Evolutionary conservation across 2,888 invertebrate species (phyloP).

Genomic region (Drosophila prolongata): DNA sequence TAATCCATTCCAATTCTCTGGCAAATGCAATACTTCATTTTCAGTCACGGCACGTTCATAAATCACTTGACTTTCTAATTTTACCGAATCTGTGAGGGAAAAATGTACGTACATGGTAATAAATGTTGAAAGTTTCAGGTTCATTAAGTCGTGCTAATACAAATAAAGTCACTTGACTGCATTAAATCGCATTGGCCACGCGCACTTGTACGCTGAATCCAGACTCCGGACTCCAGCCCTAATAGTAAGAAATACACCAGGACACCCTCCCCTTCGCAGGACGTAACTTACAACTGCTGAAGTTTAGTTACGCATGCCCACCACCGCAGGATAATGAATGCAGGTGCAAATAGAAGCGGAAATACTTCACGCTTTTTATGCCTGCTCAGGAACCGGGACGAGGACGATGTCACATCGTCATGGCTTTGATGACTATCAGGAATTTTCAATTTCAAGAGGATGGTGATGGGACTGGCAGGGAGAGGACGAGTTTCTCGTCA

Average conservation of each 20-base stretch:
- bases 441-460: slow-evolving; percentile 73
- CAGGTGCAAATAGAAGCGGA: slow-evolving; percentile 78
- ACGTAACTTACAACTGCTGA: slow-evolving; percentile 66
- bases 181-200: slow-evolving; percentile 82
- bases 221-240: slow-evolving; percentile 14
- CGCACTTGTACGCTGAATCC: slow-evolving; percentile 77
- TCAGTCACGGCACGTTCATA: slow-evolving; percentile 64
- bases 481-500: slow-evolving; percentile 29
- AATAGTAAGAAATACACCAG: not conserved
- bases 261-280: slow-evolving; percentile 25
- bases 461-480: slow-evolving; percentile 3
- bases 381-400: slow-evolving; percentile 35
- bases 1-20: not conserved
- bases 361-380: slow-evolving; percentile 77
- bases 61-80: slow-evolving; percentile 77
- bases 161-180: slow-evolving; percentile 81
- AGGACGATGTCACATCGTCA: slow-evolving; percentile 42
- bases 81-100: slow-evolving; percentile 28
- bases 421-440: slow-evolving; percentile 68
- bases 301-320: slow-evolving; percentile 77
- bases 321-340: slow-evolving; percentile 70
- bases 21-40: slow-evolving; percentile 32
- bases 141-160: slow-evolving; percentile 82
- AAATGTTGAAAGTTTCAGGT: slow-evolving; percentile 76
- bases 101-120: slow-evolving; percentile 54